These are phyloP conservation scores for Ophthalmolycus amberensis DNA, from an alignment of 2,113 vertebrate genomes.

Conservation along the genomic window DNA sequence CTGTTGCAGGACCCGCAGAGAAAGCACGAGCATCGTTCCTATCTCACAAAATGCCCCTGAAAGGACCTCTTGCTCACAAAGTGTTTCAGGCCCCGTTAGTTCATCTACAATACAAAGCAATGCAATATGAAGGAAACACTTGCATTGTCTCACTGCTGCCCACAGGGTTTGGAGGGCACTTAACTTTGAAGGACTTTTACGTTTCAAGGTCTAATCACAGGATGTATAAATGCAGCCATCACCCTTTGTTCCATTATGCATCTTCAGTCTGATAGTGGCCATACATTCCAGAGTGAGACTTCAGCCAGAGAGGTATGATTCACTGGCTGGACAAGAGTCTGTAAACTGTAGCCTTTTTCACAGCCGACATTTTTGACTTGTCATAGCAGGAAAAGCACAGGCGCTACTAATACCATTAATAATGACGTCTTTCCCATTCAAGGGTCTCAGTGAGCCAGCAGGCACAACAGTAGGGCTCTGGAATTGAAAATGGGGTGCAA, in stretches of 20 bases:
- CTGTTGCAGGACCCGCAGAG: conserved; percentile 38
- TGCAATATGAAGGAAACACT: not conserved
- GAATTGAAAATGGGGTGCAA: conserved; percentile 29
- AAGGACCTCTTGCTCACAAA: conserved; percentile 17
- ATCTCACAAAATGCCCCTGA: conserved; percentile 30
- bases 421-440: not conserved
- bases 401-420: conserved; percentile 27
- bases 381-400: not conserved
- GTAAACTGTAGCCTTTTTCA: not conserved
- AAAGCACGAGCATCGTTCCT: conserved; percentile 18
- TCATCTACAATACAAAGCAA: conserved; percentile 10
- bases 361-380: not conserved
- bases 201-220: not conserved
- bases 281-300: not conserved
- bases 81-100: conserved; percentile 5
- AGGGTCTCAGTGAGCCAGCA: conserved; percentile 2
- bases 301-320: not conserved
- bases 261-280: conserved; percentile 3
- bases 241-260: not conserved
- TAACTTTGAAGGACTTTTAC: not conserved
- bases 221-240: not conserved
- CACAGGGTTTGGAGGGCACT: not conserved
- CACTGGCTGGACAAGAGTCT: not conserved
- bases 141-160: not conserved
- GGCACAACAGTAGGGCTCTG: conserved; percentile 2